A percentile compares a stretch with the other conserved stretches of the same genome.
Conservation (phyloP, 2,113 vertebrate genomes). For the Festucalex cinctus region DNA sequence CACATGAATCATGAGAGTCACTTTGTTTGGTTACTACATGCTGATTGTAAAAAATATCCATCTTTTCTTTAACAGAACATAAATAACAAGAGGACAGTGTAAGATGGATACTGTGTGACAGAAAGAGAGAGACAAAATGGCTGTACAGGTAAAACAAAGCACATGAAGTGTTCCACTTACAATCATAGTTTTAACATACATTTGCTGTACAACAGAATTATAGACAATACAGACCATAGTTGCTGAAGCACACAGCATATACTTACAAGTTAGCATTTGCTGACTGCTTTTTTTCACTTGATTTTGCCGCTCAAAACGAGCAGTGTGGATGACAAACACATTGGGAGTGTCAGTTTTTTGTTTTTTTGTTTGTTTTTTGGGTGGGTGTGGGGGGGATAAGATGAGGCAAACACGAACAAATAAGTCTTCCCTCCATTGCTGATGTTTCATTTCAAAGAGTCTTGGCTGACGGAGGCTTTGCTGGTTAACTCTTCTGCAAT, state of each 20-base stretch:
- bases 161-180: conserved; percentile 37
- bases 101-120: conserved; percentile 17
- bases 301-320: conserved; percentile 37
- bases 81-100: conserved; percentile 23
- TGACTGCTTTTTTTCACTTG: conserved; percentile 36
- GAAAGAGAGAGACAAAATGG: neutral
- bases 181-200: conserved; percentile 50
- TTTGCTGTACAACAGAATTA: conserved; percentile 45
- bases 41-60: conserved; percentile 46
- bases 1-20: conserved; percentile 51
- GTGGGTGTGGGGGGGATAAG: too few species aligned
- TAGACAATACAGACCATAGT: conserved; percentile 53
- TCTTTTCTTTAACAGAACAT: conserved; percentile 41
- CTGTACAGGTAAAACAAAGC: conserved; percentile 32
- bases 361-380: conserved; percentile 4
- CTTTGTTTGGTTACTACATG: conserved; percentile 51
- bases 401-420: conserved; percentile 51
- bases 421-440: conserved; percentile 2
- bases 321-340: conserved; percentile 32
- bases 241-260: conserved; percentile 47
- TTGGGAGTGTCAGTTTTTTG: conserved; percentile 20
- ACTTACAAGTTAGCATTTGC: conserved; percentile 33
- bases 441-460: conserved; percentile 31
- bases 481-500: conserved; percentile 46
- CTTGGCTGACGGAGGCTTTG: conserved; percentile 40